Conservation (phyloP, 2,888 invertebrate genomes). For the Drymonia ruficornis region DNA sequence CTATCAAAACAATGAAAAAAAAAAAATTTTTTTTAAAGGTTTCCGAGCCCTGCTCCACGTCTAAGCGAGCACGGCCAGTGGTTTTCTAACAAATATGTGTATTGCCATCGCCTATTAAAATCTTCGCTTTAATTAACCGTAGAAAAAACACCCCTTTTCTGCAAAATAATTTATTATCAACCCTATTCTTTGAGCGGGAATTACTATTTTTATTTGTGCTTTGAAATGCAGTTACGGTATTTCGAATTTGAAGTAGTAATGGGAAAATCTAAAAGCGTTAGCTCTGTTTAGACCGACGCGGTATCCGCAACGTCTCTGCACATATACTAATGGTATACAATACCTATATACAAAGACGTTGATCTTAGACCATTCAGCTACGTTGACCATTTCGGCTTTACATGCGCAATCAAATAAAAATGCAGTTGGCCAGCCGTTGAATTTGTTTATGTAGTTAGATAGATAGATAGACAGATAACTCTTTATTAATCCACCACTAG, state of each 20-base stretch:
- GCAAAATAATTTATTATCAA: slow-evolving; percentile 16
- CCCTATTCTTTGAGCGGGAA: slow-evolving; percentile 14
- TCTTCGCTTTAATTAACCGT: slow-evolving; percentile 57
- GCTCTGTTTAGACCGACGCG: neutral
- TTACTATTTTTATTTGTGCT: slow-evolving; percentile 8
- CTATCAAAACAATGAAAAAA: too few relatives aligned
- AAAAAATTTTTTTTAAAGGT: slow-evolving; percentile 17
- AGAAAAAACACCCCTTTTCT: slow-evolving; percentile 44
- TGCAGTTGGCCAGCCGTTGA: too few relatives aligned
- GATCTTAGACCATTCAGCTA: too few relatives aligned
- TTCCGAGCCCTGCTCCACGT: slow-evolving; percentile 41
- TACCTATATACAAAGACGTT: too few relatives aligned
- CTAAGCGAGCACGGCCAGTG: slow-evolving; percentile 59
- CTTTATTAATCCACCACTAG: too few relatives aligned
- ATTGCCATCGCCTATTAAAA: slow-evolving; percentile 63
- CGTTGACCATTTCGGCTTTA: too few relatives aligned
- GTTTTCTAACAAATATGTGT: slow-evolving; percentile 64
- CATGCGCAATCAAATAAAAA: too few relatives aligned
- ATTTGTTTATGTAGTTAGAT: too few relatives aligned
- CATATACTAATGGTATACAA: too few relatives aligned
- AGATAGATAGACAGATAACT: too few relatives aligned
- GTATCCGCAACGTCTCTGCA: too few relatives aligned
- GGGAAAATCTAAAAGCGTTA: slow-evolving; percentile 15
- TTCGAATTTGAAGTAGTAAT: slow-evolving; percentile 15
- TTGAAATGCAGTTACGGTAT: slow-evolving; percentile 17